These are phyloP conservation scores for Microplitis demolitor DNA, from an alignment of 1,140 invertebrate genomes.

Conservation along the genomic window DNA sequence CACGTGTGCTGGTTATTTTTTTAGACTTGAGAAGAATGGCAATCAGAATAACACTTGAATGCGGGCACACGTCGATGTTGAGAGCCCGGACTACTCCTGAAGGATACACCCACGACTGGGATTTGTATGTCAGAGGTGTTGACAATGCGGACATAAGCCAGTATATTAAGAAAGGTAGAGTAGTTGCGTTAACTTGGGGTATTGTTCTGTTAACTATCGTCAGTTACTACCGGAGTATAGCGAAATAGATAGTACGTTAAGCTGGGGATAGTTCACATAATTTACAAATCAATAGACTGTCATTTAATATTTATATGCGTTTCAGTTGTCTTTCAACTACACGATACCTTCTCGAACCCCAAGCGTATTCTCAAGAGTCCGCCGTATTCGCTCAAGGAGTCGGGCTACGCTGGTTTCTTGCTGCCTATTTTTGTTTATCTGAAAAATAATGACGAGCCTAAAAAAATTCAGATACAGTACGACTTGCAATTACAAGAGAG, in stretches of 20 bases:
- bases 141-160: slow-evolving; percentile 85
- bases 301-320: slow-evolving; percentile 20
- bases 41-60: slow-evolving; percentile 86
- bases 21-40: slow-evolving; percentile 62
- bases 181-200: not conserved
- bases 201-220: not conserved
- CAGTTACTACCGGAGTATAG: not conserved
- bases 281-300: not conserved
- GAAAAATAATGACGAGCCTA: slow-evolving; percentile 89
- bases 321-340: slow-evolving; percentile 86
- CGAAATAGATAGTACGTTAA: too few relatives aligned
- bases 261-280: not conserved
- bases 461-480: slow-evolving; percentile 84
- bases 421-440: slow-evolving; percentile 91
- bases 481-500: slow-evolving; percentile 81
- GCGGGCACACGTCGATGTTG: slow-evolving; percentile 86
- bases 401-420: slow-evolving; percentile 92
- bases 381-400: slow-evolving; percentile 89
- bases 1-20: too few relatives aligned
- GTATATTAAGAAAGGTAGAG: slow-evolving; percentile 83
- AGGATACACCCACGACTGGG: slow-evolving; percentile 97
- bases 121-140: slow-evolving; percentile 89
- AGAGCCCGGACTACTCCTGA: slow-evolving; percentile 79
- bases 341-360: slow-evolving; percentile 90
- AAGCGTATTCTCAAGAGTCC: slow-evolving; percentile 87